Percentiles rank a stretch among this genome's conserved stretches.
Conservation (phyloP, 1,140 invertebrate species). For the Plectrocnemia conspersa region DNA sequence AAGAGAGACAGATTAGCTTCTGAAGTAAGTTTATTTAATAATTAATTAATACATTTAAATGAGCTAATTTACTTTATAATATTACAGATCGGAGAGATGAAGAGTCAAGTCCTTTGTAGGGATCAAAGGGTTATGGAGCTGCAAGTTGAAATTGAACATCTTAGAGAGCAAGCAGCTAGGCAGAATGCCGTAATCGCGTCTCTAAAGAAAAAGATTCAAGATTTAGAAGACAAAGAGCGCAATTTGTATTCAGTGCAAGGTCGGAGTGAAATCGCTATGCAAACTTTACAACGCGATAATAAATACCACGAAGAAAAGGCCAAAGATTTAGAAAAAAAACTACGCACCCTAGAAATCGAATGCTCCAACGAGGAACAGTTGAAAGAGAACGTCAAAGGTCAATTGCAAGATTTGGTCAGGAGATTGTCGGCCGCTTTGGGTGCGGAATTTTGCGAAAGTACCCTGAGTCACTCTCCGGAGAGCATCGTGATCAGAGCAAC, state of each 20-base stretch:
- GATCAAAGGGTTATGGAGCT: slow-evolving; percentile 64
- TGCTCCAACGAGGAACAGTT: slow-evolving; percentile 62
- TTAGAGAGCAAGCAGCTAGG: slow-evolving; percentile 72
- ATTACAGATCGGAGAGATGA: slow-evolving; percentile 60
- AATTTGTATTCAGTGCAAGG: slow-evolving; percentile 58
- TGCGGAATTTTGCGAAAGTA: slow-evolving; percentile 59
- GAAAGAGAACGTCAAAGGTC: slow-evolving; percentile 59
- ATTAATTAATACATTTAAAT: background rate
- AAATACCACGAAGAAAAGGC: slow-evolving; percentile 69
- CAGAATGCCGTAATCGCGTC: slow-evolving; percentile 75
- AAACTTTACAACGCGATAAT: slow-evolving; percentile 67
- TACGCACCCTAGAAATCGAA: slow-evolving; percentile 64
- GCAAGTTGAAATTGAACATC: slow-evolving; percentile 64
- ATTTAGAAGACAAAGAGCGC: slow-evolving; percentile 70
- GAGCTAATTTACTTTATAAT: no score
- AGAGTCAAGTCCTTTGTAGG: slow-evolving; percentile 57
- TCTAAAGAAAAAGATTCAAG: slow-evolving; percentile 71
- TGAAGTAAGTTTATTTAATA: slow-evolving; percentile 53
- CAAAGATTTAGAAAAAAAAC: slow-evolving; percentile 69
- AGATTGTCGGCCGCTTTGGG: slow-evolving; percentile 63
- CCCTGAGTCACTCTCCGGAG: slow-evolving; percentile 59
- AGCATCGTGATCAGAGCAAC: slow-evolving; percentile 64
- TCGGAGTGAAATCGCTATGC: slow-evolving; percentile 64
- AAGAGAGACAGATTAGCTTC: slow-evolving; percentile 72
- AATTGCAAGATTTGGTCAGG: slow-evolving; percentile 65